These are phyloP conservation scores for Gymnoscopelus microlampas DNA, from an alignment of 2,797 vertebrate species.

Conservation along the genomic window DNA sequence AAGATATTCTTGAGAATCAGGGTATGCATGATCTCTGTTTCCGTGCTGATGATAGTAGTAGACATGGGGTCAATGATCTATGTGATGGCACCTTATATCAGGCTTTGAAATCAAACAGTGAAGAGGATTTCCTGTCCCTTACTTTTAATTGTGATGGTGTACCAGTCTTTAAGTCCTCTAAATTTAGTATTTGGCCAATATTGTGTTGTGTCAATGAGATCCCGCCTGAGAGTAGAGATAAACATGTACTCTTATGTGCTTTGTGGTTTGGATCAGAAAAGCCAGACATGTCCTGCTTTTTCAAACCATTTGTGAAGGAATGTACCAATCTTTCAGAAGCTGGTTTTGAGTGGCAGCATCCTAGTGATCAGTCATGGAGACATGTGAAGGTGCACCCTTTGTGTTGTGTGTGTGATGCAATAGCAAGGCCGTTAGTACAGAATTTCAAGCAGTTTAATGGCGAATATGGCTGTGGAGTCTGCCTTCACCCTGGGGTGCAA, in stretches of 20 bases:
- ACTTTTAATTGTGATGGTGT: conserved; percentile 30
- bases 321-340: conserved; percentile 25
- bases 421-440: conserved; percentile 37
- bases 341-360: conserved; percentile 41
- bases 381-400: conserved; percentile 22
- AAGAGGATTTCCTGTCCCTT: conserved; percentile 33
- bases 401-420: conserved; percentile 41
- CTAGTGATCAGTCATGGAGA: conserved; percentile 30
- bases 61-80: conserved; percentile 8
- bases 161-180: conserved; percentile 30
- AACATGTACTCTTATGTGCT: conserved; percentile 28
- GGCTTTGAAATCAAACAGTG: conserved; percentile 24
- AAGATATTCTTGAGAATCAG: conserved; percentile 39
- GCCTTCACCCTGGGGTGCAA: conserved; percentile 35
- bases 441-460: conserved; percentile 41
- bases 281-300: conserved; percentile 25
- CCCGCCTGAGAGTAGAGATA: conserved; percentile 26
- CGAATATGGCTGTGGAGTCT: conserved; percentile 31
- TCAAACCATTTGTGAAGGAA: conserved; percentile 27
- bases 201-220: conserved; percentile 29
- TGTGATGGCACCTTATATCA: conserved; percentile 30
- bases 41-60: conserved; percentile 13
- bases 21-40: conserved; percentile 35
- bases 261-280: conserved; percentile 36
- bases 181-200: conserved; percentile 38